A percentile compares a stretch with the other conserved stretches of the same genome.
These are phyloP conservation scores for Orgyia antiqua DNA, from an alignment of 2,888 invertebrate genomes.

Conservation along the genomic window DNA sequence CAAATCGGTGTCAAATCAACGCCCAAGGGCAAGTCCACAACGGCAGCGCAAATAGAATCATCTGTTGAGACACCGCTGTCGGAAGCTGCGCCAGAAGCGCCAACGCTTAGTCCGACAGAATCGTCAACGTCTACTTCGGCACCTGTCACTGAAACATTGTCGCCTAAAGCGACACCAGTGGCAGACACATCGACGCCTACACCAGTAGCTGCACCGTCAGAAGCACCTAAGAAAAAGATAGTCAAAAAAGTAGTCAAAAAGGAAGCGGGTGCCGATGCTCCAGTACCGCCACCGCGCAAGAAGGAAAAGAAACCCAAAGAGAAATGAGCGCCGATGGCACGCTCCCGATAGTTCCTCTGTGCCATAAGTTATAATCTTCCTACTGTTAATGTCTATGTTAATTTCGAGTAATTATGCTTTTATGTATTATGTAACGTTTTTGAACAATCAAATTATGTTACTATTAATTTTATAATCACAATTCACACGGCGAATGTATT, in stretches of 20 bases:
- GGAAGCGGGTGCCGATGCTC: constrained; percentile 54
- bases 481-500: constrained; percentile 49
- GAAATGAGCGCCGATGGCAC: constrained; percentile 53
- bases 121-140: constrained; percentile 8
- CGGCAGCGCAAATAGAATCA: constrained; percentile 61
- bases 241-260: constrained; percentile 76
- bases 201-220: constrained; percentile 22
- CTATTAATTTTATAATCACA: constrained; percentile 39
- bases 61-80: constrained; percentile 37
- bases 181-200: constrained; percentile 8
- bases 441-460: constrained; percentile 39
- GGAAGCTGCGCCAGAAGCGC: constrained; percentile 3
- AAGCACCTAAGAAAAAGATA: constrained; percentile 57
- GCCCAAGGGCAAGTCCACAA: constrained; percentile 47
- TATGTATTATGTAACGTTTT: constrained; percentile 58
- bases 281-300: constrained; percentile 76
- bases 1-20: constrained; percentile 64
- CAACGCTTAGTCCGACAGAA: constrained; percentile 12
- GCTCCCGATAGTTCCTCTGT: constrained; percentile 58
- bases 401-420: constrained; percentile 60
- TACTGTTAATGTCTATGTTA: constrained; percentile 55
- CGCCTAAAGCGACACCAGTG: constrained; percentile 27
- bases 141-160: constrained; percentile 24
- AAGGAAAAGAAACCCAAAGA: constrained; percentile 77
- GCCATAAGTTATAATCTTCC: constrained; percentile 66